Evolutionary conservation across 2,797 vertebrate species (phyloP).

Genomic region (Acanthurus lineatus): DNA sequence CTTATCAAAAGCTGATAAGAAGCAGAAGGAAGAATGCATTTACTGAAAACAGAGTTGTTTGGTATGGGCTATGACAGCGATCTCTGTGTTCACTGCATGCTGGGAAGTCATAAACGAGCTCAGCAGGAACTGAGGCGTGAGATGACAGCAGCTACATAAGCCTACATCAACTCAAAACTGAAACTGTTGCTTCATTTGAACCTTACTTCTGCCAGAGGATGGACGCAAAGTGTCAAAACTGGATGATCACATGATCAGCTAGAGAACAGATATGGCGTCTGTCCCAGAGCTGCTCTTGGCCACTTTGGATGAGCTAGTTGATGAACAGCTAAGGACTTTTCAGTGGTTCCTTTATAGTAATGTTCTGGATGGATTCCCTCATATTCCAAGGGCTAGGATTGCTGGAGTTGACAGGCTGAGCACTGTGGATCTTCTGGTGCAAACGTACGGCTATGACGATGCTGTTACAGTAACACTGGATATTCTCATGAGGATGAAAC

Average conservation of each 20-base stretch:
- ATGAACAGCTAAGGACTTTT: slow-evolving; percentile 38
- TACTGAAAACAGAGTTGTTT: background rate
- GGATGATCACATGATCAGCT: background rate
- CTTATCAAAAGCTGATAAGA: background rate
- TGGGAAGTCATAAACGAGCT: background rate
- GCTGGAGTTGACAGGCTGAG: background rate
- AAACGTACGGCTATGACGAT: slow-evolving; percentile 35
- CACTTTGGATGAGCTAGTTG: slow-evolving; percentile 36
- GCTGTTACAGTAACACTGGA: slow-evolving; percentile 36
- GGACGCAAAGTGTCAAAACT: background rate
- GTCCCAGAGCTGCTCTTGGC: slow-evolving; percentile 36
- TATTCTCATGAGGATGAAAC: slow-evolving; percentile 45
- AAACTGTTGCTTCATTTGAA: slow-evolving; percentile 27
- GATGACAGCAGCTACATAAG: background rate
- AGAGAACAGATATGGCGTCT: slow-evolving; percentile 26
- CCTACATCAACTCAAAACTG: slow-evolving; percentile 30
- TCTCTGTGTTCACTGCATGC: background rate
- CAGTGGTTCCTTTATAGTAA: slow-evolving; percentile 46
- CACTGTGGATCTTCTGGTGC: slow-evolving; percentile 43
- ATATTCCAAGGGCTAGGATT: slow-evolving; percentile 31
- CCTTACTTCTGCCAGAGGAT: background rate
- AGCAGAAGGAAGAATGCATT: background rate
- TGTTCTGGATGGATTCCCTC: slow-evolving; percentile 11
- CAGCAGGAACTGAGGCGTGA: background rate
- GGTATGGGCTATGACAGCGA: background rate